Conservation (phyloP, 2,888 invertebrate species). For the Diaprepes abbreviatus region DNA sequence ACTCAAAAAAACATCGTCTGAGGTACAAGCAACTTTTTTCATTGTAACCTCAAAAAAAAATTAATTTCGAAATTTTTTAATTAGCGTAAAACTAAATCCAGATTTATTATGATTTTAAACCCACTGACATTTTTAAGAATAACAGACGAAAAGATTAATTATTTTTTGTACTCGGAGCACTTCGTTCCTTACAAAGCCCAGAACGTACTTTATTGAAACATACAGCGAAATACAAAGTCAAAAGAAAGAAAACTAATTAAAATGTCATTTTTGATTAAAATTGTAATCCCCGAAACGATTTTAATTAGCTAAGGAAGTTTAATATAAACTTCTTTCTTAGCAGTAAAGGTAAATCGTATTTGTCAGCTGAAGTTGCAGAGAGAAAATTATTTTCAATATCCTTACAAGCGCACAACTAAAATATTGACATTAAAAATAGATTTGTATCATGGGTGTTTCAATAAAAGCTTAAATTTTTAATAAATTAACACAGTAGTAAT, state of each 20-base stretch:
- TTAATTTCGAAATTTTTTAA: too few species aligned
- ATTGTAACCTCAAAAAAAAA: too few species aligned
- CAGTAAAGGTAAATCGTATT: slow-evolving; percentile 7
- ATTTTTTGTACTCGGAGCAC: not conserved
- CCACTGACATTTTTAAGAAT: too few species aligned
- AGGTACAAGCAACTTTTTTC: too few species aligned
- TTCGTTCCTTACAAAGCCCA: not conserved
- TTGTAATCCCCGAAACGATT: slow-evolving; percentile 5
- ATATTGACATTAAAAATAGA: too few species aligned
- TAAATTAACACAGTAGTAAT: too few species aligned
- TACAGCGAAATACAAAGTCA: slow-evolving; percentile 1
- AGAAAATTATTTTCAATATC: not conserved
- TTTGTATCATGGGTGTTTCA: too few species aligned
- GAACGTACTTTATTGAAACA: slow-evolving; percentile 9
- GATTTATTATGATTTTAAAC: too few species aligned
- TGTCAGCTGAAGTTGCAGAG: not conserved
- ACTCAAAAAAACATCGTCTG: too few species aligned
- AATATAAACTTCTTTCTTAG: slow-evolving; percentile 1
- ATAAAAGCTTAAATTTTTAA: too few species aligned
- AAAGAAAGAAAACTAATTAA: slow-evolving; percentile 16
- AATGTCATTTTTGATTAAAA: slow-evolving; percentile 11
- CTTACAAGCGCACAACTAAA: too few species aligned
- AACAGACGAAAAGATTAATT: slow-evolving; percentile 2
- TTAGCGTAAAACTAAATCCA: too few species aligned
- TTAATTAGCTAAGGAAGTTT: slow-evolving; percentile 9